Conservation (phyloP, 2,797 vertebrate genomes). For the Petrocephalus sullivani region DNA sequence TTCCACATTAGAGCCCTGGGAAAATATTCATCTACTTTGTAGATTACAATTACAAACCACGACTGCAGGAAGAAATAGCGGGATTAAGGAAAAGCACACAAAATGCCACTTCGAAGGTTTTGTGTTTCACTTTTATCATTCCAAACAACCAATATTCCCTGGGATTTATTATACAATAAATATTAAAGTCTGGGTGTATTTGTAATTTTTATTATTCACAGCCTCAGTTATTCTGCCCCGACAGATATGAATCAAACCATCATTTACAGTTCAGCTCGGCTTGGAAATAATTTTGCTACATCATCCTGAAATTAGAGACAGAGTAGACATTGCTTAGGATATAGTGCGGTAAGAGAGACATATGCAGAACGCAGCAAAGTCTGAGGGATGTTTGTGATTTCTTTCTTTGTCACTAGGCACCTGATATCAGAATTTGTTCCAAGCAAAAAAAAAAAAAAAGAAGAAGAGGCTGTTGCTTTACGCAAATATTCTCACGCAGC, state of each 20-base stretch:
- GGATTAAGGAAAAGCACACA: background rate
- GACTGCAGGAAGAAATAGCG: background rate
- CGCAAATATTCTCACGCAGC: slow-evolving; percentile 13
- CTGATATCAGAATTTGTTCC: background rate
- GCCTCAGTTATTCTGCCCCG: background rate
- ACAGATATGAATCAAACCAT: background rate
- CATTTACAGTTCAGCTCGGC: background rate
- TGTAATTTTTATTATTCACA: background rate
- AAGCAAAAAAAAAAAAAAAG: background rate
- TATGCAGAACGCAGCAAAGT: background rate
- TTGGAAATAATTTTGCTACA: background rate
- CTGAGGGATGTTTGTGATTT: background rate
- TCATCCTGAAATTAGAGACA: background rate
- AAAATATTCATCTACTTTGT: slow-evolving; percentile 31
- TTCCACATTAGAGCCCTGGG: slow-evolving; percentile 35
- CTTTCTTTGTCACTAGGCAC: background rate
- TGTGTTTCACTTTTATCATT: background rate
- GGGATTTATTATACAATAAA: background rate
- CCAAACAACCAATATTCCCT: background rate
- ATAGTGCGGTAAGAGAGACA: background rate
- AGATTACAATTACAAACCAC: background rate
- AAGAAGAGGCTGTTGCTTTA: background rate
- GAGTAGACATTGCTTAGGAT: background rate
- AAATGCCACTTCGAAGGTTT: background rate
- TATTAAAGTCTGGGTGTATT: background rate